Base-by-base conservation (phyloP, 2,797 vertebrate genomes). In the Linurgus olivaceus region DNA sequence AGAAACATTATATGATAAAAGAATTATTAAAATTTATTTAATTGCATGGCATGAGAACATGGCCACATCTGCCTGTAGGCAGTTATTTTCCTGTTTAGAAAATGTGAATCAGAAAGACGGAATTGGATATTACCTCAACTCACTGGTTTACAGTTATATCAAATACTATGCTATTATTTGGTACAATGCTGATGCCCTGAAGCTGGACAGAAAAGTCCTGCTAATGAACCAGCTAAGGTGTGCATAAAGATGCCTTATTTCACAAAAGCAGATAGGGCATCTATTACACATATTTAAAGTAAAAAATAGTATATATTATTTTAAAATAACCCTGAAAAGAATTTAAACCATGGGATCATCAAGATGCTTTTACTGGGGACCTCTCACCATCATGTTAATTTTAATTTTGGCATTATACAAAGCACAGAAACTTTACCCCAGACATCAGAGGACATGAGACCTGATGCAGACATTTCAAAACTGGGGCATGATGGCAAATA, bases 361-460 rank as follows among this genome's bases (percentile, higher is more conserved):
- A 71, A 40, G 31, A 54, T 44, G 19, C 23, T 90, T 83, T 70
- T 63, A 31, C 10, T n/a, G 25, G 18, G 44, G 91, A 55, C 6
- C 5, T 59, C 26, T n/a, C 4, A 1, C 0, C 0, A 2, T 40
- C 37, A 80, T 18, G 83, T 76, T 29, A 68, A 65, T 12, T 6
- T 23, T 47, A 63, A 31, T 80, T 91, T 65, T 77, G 12, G 50
- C 28, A 62, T 72, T 48, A 63, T 2, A 48, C 19, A 77, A 86
- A 40, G 42, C 54, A 61, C 0, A 38, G 48, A 74, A 88, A 40
- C 23, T 67, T 57, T 17, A 94, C 45, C n/a, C 23, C 17, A 77
- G 61, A n/a, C 29, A 51, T 52, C 24, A 70, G 54, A 84, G n/a
- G 16, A 37, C 37, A n/a, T 1, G 12, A 83, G 40, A 82, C 18